phyloP scores from a whole-genome alignment of 2,888 invertebrate genomes.

The Polietes domitor region DNA sequence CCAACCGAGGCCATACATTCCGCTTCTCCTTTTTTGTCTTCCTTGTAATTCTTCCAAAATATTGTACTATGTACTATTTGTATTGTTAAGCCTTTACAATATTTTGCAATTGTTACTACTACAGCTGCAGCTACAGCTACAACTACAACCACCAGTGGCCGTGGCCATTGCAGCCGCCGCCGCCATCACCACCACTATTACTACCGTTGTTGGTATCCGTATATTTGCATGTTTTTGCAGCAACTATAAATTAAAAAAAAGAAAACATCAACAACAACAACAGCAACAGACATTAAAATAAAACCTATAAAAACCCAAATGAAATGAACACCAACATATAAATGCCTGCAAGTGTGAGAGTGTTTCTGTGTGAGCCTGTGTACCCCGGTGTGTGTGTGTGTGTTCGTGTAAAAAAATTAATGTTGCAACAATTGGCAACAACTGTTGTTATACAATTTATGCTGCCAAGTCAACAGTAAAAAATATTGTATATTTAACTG shows the following conservation, averaged over 20 bases:
- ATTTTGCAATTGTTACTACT: conserved; percentile 61
- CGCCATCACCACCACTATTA: conserved; percentile 28
- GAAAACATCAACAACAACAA: conserved; percentile 1
- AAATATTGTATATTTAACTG: conserved; percentile 34
- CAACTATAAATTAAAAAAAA: conserved; percentile 51
- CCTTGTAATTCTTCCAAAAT: conserved; percentile 47
- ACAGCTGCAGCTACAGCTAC: conserved; percentile 45
- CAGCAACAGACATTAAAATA: conserved; percentile 22
- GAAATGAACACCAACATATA: conserved; percentile 36
- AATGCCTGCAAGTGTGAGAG: conserved; percentile 4
- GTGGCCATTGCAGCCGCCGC: neutral
- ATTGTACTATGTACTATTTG: conserved; percentile 62
- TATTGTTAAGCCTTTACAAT: conserved; percentile 67
- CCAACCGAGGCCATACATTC: conserved; percentile 22
- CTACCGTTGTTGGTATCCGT: conserved; percentile 34
- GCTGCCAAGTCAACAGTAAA: conserved; percentile 54
- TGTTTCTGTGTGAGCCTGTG: no score
- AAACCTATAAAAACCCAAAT: conserved; percentile 35
- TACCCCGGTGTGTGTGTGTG: neutral
- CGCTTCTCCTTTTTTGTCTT: neutral
- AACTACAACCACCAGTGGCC: conserved; percentile 13
- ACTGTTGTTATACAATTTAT: conserved; percentile 59
- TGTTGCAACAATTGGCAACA: conserved; percentile 65
- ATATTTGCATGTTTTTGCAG: conserved; percentile 52
- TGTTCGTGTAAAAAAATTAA: conserved; percentile 43